These are phyloP conservation scores for Eutolmus rufibarbis DNA, from an alignment of 2,888 invertebrate genomes.

Conservation along the genomic window DNA sequence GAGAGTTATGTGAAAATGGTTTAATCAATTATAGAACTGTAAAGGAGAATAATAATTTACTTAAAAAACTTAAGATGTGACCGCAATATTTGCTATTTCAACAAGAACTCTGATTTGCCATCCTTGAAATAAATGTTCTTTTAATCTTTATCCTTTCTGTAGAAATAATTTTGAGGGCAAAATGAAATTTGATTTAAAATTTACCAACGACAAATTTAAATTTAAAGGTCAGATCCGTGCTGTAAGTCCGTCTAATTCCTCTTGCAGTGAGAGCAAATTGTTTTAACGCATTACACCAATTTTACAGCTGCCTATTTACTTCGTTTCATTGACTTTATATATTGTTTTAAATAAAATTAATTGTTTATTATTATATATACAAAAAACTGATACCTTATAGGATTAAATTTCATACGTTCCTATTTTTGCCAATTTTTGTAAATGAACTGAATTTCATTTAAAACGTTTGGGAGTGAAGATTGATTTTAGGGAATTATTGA, in stretches of 20 bases:
- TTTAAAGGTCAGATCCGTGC: neutral
- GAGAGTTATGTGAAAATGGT: neutral
- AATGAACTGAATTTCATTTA: too few relatives aligned
- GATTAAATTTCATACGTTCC: too few relatives aligned
- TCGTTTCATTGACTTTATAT: too few relatives aligned
- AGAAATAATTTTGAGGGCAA: neutral
- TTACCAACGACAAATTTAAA: neutral
- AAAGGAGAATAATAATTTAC: slow-evolving; percentile 43
- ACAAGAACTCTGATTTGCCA: neutral
- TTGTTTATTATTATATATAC: too few relatives aligned
- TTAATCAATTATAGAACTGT: slow-evolving; percentile 45
- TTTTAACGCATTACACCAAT: too few relatives aligned
- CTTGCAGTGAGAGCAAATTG: neutral
- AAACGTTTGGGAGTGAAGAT: too few relatives aligned
- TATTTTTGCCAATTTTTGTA: too few relatives aligned
- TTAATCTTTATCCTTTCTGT: neutral
- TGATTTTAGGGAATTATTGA: too few relatives aligned
- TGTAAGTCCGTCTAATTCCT: neutral
- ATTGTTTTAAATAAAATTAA: too few relatives aligned
- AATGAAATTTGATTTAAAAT: neutral
- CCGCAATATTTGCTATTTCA: slow-evolving; percentile 17
- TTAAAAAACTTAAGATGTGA: slow-evolving; percentile 27
- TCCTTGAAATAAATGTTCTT: neutral
- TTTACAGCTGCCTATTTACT: too few relatives aligned
- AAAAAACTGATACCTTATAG: too few relatives aligned